Percentiles rank a stretch among this genome's conserved stretches.
Conservation (phyloP, 2,113 vertebrate species). For the Eptesicus fuscus region DNA sequence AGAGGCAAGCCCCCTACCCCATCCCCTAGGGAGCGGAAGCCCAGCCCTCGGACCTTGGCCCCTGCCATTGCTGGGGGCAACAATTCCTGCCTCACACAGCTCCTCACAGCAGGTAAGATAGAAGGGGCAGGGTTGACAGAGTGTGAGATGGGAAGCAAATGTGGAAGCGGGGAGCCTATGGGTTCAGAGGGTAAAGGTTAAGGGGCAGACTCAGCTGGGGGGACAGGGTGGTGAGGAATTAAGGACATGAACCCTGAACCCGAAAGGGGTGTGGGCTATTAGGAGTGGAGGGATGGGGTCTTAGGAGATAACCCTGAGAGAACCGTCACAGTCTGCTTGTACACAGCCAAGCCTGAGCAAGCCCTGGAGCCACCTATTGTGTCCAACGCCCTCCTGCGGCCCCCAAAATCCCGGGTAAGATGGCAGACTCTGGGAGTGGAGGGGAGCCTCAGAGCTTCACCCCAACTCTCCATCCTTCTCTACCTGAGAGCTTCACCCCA, state of each 20-base stretch:
- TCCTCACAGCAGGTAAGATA: conserved; percentile 83
- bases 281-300: neutral
- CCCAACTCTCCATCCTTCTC: conserved; percentile 19
- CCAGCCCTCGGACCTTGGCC: conserved; percentile 32
- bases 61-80: neutral
- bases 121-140: rapidly evolving
- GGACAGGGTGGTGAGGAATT: neutral
- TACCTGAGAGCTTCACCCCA: neutral
- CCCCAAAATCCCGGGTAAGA: conserved; percentile 76
- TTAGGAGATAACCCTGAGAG: neutral
- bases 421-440: neutral
- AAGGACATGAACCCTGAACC: neutral
- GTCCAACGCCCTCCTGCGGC: neutral
- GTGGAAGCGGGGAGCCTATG: too few species aligned
- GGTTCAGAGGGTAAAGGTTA: neutral
- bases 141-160: rapidly evolving
- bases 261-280: neutral
- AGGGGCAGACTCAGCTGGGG: neutral
- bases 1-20: conserved; percentile 33
- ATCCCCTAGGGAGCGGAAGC: conserved; percentile 23
- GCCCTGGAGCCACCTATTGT: conserved; percentile 27
- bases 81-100: conserved; percentile 86
- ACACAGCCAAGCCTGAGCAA: conserved; percentile 80
- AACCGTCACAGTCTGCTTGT: conserved; percentile 48
- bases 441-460: neutral